These are phyloP conservation scores for Sphenodon punctatus DNA, from an alignment of 2,797 vertebrate genomes.

Conservation along the genomic window DNA sequence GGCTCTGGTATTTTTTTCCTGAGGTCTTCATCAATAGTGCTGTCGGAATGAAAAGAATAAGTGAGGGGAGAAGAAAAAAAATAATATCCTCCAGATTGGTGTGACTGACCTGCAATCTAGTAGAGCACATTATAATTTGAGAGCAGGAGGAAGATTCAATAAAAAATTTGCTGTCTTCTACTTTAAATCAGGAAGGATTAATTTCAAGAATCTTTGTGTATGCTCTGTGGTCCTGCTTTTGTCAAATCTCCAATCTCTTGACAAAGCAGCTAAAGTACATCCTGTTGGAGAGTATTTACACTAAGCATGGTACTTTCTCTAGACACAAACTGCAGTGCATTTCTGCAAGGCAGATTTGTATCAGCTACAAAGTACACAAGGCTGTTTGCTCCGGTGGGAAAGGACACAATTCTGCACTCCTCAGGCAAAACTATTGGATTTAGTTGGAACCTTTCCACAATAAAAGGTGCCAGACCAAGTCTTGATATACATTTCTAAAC, in stretches of 20 bases:
- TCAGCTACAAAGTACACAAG: neutral
- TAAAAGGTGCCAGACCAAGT: neutral
- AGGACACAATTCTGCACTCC: neutral
- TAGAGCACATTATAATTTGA: slow-evolving; percentile 65
- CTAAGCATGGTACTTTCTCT: neutral
- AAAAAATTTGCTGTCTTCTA: slow-evolving; percentile 61
- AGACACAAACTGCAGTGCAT: neutral
- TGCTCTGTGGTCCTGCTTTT: slow-evolving; percentile 22
- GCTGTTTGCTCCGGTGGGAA: neutral
- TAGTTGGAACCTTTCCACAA: neutral
- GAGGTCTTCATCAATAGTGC: slow-evolving; percentile 75
- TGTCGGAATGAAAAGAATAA: slow-evolving; percentile 65
- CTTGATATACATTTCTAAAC: neutral
- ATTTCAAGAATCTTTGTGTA: slow-evolving; percentile 59
- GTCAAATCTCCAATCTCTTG: slow-evolving; percentile 42
- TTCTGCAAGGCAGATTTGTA: slow-evolving; percentile 18
- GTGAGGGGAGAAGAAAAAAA: slow-evolving; percentile 16
- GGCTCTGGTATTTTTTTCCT: slow-evolving; percentile 61
- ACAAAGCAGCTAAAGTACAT: slow-evolving; percentile 9
- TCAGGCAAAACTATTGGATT: neutral
- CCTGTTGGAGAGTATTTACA: slow-evolving; percentile 5
- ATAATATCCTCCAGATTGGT: slow-evolving; percentile 57
- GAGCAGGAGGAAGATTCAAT: slow-evolving; percentile 56
- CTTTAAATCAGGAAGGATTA: slow-evolving; percentile 69
- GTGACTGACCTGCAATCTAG: slow-evolving; percentile 68